phyloP scores from a whole-genome alignment of 1,140 invertebrate genomes.

The Gonioctena quinquepunctata region DNA sequence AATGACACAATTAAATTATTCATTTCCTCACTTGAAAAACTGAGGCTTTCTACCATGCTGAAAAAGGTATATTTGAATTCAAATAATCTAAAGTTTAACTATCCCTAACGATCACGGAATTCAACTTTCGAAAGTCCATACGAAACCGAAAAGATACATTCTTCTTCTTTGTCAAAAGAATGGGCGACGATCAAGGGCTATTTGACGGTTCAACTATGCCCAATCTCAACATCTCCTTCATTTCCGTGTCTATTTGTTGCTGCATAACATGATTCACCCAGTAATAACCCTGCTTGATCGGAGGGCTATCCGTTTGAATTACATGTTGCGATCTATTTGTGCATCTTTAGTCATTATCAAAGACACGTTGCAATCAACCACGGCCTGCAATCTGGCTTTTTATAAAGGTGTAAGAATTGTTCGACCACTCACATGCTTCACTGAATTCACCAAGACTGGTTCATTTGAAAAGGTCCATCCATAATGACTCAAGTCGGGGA shows the following conservation, averaged over 20 bases:
- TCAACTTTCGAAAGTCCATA: constrained; percentile 53
- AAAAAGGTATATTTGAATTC: no score
- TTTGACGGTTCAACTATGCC: not conserved
- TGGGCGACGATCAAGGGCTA: constrained; percentile 30
- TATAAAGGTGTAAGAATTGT: not conserved
- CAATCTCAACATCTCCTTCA: not conserved
- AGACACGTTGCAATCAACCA: not conserved
- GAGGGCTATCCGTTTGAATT: not conserved
- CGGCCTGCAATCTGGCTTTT: not conserved
- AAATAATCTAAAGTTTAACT: no score
- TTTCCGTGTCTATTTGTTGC: constrained; percentile 27
- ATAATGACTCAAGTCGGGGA: not conserved
- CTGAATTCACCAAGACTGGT: not conserved
- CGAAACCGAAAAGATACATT: constrained; percentile 36
- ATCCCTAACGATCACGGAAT: no score
- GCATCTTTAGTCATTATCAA: constrained; percentile 11
- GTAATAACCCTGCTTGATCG: constrained; percentile 14
- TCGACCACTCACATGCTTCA: not conserved
- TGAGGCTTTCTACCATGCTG: no score
- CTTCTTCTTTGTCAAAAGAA: constrained; percentile 45
- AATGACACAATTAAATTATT: no score
- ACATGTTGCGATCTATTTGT: not conserved
- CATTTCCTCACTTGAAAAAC: no score
- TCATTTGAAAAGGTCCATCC: not conserved
- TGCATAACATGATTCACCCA: constrained; percentile 34